Evolutionary conservation across 2,113 vertebrate species (phyloP).

Genomic region (Bombycilla garrulus): DNA sequence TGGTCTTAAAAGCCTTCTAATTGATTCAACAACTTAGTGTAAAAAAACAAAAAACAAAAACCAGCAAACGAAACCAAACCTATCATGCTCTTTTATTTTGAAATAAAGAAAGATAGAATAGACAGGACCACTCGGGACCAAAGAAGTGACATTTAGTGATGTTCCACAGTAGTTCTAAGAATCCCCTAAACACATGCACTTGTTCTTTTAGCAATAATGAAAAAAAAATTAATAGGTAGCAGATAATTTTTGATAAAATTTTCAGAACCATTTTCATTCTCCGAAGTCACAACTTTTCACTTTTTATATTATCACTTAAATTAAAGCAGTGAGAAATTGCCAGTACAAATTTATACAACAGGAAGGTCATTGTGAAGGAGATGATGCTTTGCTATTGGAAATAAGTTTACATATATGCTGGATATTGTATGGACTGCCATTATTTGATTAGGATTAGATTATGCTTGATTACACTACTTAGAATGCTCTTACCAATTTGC

Average conservation of each 20-base stretch:
- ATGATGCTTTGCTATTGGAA: background rate
- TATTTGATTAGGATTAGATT: background rate
- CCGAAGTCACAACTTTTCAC: background rate
- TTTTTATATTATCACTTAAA: background rate
- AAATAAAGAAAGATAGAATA: background rate
- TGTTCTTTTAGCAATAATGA: background rate
- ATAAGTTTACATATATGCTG: background rate
- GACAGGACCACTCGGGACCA: background rate
- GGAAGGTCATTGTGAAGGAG: background rate
- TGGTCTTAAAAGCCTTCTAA: background rate
- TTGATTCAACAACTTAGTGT: background rate
- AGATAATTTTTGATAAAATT: background rate
- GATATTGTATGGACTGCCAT: background rate
- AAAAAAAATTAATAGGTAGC: background rate
- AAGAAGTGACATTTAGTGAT: background rate
- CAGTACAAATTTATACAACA: background rate
- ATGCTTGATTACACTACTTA: background rate
- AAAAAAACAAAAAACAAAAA: background rate
- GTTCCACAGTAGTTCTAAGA: background rate
- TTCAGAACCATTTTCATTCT: background rate
- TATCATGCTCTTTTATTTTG: background rate
- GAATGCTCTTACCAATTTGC: background rate
- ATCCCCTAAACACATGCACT: background rate
- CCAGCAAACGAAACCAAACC: rapidly evolving
- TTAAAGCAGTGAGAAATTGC: background rate